phyloP scores from a whole-genome alignment of 2,888 invertebrate species.

The Enoplolaimus lenunculus region DNA sequence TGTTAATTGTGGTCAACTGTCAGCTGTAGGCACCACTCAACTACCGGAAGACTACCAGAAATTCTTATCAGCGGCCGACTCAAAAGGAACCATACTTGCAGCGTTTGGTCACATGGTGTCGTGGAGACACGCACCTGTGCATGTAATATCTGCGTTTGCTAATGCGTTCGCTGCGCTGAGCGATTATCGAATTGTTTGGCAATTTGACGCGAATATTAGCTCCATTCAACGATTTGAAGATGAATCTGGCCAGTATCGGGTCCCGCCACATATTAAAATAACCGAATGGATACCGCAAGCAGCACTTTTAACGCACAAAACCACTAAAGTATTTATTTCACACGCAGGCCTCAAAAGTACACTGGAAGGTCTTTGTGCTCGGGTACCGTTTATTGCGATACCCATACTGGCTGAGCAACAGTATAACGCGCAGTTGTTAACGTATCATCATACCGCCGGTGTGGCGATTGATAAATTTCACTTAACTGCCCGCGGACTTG shows the following conservation, averaged over 20 bases:
- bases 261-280: constrained; percentile 22
- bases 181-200: constrained; percentile 30
- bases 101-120: constrained; percentile 30
- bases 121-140: constrained; percentile 27
- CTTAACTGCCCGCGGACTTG: background rate
- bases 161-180: constrained; percentile 27
- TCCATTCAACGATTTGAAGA: background rate
- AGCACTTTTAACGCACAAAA: constrained; percentile 25
- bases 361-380: constrained; percentile 24
- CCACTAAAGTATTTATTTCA: constrained; percentile 25
- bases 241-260: background rate
- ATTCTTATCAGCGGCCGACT: constrained; percentile 28
- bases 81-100: constrained; percentile 30
- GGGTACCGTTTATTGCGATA: constrained; percentile 27
- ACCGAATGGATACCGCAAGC: constrained; percentile 27
- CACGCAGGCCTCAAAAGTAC: constrained; percentile 28
- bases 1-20: background rate
- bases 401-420: constrained; percentile 30
- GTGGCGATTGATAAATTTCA: background rate
- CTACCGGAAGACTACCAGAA: constrained; percentile 23
- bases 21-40: background rate
- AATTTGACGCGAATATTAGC: background rate
- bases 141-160: constrained; percentile 26
- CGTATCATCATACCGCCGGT: background rate
- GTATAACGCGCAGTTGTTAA: constrained; percentile 24